These are phyloP conservation scores for Clarias magur DNA, from an alignment of 2,113 vertebrate genomes.

Conservation along the genomic window DNA sequence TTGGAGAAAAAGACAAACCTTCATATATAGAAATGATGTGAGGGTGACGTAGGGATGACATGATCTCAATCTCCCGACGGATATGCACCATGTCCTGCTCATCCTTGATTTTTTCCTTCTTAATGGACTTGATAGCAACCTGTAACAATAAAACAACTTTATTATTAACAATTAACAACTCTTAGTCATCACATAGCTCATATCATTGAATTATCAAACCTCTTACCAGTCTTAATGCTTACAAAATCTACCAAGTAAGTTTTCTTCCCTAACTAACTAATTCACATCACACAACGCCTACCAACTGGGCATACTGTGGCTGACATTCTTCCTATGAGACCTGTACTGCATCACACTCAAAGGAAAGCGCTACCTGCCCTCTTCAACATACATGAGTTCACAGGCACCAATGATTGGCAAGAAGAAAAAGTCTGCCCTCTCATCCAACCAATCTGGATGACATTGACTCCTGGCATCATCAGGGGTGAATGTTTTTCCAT, in stretches of 20 bases:
- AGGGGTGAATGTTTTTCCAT: background rate
- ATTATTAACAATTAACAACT: background rate
- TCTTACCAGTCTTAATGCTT: background rate
- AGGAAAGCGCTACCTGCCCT: background rate
- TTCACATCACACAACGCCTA: background rate
- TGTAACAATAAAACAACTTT: constrained; percentile 58
- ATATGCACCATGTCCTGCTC: constrained; percentile 99
- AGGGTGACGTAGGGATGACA: constrained; percentile 97
- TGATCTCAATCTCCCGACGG: constrained; percentile 98
- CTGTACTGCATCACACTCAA: background rate
- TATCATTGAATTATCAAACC: background rate
- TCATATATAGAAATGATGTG: constrained; percentile 99
- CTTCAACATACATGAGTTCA: background rate
- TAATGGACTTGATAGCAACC: constrained; percentile 99
- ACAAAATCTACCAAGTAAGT: background rate
- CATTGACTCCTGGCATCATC: background rate
- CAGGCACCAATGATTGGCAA: background rate
- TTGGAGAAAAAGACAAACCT: constrained; percentile 76
- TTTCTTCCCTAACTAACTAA: background rate
- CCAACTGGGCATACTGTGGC: too few species aligned
- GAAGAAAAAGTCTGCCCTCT: background rate
- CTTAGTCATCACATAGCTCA: background rate
- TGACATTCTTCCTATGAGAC: background rate
- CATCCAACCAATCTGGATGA: background rate
- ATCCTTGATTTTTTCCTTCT: constrained; percentile 99